These are phyloP conservation scores for Drosophila mayri DNA, from an alignment of 1,140 invertebrate species.

Conservation along the genomic window DNA sequence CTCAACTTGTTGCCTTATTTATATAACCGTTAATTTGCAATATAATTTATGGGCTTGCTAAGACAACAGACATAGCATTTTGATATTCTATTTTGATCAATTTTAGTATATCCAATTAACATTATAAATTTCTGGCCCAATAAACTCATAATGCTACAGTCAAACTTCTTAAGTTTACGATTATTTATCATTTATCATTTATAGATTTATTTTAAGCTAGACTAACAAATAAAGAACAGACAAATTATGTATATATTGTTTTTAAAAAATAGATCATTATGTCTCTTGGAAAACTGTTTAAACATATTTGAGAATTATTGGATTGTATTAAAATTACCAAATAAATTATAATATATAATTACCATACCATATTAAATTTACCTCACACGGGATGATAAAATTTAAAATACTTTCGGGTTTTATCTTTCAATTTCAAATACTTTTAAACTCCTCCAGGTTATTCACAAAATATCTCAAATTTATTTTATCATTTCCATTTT, in stretches of 20 bases:
- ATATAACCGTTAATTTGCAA: conserved; percentile 21
- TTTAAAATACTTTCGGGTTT: too few relatives aligned
- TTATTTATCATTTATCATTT: too few relatives aligned
- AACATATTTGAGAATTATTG: too few relatives aligned
- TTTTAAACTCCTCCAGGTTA: too few relatives aligned
- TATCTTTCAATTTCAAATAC: too few relatives aligned
- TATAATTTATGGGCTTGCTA: not conserved
- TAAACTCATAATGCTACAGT: conserved; percentile 1
- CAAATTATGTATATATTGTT: not conserved
- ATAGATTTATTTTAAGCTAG: not conserved
- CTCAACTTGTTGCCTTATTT: conserved; percentile 12
- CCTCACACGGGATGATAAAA: too few relatives aligned
- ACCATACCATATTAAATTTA: too few relatives aligned
- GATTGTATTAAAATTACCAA: too few relatives aligned
- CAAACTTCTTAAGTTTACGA: not conserved
- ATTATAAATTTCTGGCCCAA: not conserved
- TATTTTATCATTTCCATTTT: not conserved
- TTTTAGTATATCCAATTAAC: conserved; percentile 3
- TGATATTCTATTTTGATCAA: not conserved
- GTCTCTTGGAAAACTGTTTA: too few relatives aligned
- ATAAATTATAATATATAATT: too few relatives aligned
- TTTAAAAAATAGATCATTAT: too few relatives aligned
- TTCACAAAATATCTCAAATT: too few relatives aligned
- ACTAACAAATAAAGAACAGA: not conserved
- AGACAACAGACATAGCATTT: not conserved